Percentiles rank a stretch among this genome's conserved stretches.
Evolutionary conservation across 2,888 invertebrate genomes (phyloP).

Genomic region (Cheilosia soror): DNA sequence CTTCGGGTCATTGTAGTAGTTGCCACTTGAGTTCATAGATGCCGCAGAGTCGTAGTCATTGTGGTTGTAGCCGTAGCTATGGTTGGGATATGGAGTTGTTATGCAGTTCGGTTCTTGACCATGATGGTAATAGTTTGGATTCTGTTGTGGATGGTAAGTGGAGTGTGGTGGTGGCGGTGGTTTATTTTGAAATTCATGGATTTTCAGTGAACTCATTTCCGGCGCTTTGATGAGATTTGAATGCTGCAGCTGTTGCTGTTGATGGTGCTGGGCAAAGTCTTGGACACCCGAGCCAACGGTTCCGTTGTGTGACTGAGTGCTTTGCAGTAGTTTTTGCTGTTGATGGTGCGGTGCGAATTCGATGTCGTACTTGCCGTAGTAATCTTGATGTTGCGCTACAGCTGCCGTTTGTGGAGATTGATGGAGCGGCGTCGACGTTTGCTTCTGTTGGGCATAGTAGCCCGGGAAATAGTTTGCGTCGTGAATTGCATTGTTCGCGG

Average conservation of each 20-base stretch:
- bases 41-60: slow-evolving; percentile 79
- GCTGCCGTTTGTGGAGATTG: slow-evolving; percentile 69
- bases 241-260: slow-evolving; percentile 76
- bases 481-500: slow-evolving; percentile 76
- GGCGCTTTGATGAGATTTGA: slow-evolving; percentile 74
- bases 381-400: slow-evolving; percentile 78
- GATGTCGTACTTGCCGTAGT: slow-evolving; percentile 83
- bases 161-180: slow-evolving; percentile 77
- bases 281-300: slow-evolving; percentile 29
- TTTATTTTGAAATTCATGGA: slow-evolving; percentile 77
- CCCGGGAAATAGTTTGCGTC: slow-evolving; percentile 80
- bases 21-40: slow-evolving; percentile 79
- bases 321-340: slow-evolving; percentile 77
- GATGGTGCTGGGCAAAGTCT: slow-evolving; percentile 69
- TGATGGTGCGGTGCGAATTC: slow-evolving; percentile 79
- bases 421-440: slow-evolving; percentile 75
- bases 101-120: slow-evolving; percentile 77
- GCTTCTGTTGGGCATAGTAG: slow-evolving; percentile 80
- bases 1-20: slow-evolving; percentile 82
- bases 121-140: slow-evolving; percentile 81
- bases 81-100: slow-evolving; percentile 77
- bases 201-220: slow-evolving; percentile 77
- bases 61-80: slow-evolving; percentile 78
- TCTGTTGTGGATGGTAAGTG: slow-evolving; percentile 80
- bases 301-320: slow-evolving; percentile 57